Percentiles rank a stretch among this genome's conserved stretches.
Conservation (phyloP, 92 coral and sea anemone genomes). For the Pocillopora meandrina region DNA sequence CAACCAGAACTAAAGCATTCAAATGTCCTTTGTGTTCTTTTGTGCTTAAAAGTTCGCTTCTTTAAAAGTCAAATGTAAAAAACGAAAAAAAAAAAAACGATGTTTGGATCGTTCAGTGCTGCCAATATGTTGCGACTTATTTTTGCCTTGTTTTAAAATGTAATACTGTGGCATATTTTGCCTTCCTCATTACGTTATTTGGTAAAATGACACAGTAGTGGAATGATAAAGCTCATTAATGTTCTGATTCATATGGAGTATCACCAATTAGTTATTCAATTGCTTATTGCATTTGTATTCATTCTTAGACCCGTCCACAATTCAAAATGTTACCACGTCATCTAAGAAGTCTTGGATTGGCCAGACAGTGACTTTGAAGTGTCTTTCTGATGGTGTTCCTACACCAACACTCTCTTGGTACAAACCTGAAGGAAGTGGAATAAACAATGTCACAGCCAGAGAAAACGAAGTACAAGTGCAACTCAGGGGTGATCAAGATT, state of each 20-base stretch:
- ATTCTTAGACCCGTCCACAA: conserved; percentile 8
- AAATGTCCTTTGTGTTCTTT: too few relatives aligned
- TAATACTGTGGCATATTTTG: too few relatives aligned
- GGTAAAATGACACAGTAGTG: too few relatives aligned
- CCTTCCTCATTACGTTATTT: too few relatives aligned
- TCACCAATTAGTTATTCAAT: not conserved
- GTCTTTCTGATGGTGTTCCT: conserved; percentile 27
- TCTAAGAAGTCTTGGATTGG: conserved; percentile 5
- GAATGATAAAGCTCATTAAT: too few relatives aligned
- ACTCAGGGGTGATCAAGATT: not conserved
- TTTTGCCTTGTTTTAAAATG: too few relatives aligned
- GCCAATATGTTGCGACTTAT: too few relatives aligned
- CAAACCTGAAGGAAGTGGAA: not conserved
- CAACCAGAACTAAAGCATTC: too few relatives aligned
- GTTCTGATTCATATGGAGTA: not conserved
- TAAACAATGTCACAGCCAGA: not conserved
- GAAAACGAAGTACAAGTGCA: not conserved
- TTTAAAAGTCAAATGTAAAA: too few relatives aligned
- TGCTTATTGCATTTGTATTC: not conserved
- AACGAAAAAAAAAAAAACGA: too few relatives aligned
- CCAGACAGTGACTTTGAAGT: conserved; percentile 10
- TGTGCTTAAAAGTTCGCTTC: too few relatives aligned
- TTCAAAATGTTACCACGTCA: not conserved
- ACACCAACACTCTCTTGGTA: conserved; percentile 11
- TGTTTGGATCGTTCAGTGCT: too few relatives aligned